Conservation (phyloP, 2,888 invertebrate genomes). For the Drosophila pegasa region DNA sequence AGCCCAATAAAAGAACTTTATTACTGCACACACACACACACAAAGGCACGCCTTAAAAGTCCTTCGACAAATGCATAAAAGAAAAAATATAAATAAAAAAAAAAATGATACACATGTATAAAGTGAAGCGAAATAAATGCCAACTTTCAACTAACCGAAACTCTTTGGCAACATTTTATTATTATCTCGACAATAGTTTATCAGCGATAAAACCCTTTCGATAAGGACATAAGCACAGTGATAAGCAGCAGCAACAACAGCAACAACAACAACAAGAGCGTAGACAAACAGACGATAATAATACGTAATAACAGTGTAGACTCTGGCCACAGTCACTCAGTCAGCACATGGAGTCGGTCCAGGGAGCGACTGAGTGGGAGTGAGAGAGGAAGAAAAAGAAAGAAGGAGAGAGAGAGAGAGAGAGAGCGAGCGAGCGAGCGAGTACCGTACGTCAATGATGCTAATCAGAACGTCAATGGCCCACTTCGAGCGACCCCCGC, state of each 20-base stretch:
- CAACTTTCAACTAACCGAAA: constrained; percentile 47
- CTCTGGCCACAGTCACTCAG: constrained; percentile 39
- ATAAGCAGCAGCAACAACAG: constrained; percentile 53
- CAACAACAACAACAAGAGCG: constrained; percentile 35
- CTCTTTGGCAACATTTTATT: constrained; percentile 58
- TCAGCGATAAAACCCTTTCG: constrained; percentile 71
- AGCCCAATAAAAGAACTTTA: not conserved
- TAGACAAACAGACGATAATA: constrained; percentile 77
- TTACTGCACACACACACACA: not conserved
- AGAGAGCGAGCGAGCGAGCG: not conserved
- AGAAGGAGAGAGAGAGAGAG: not conserved
- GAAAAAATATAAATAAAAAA: constrained; percentile 21
- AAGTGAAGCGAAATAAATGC: not conserved
- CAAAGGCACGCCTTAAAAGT: not conserved
- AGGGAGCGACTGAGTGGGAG: constrained; percentile 37
- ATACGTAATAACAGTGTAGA: constrained; percentile 69
- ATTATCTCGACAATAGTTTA: constrained; percentile 75
- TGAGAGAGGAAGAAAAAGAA: not conserved
- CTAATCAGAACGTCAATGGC: constrained; percentile 64
- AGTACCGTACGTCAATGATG: constrained; percentile 60
- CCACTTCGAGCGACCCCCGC: constrained; percentile 26
- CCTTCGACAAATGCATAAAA: constrained; percentile 24
- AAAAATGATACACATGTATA: not conserved
- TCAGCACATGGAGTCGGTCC: constrained; percentile 32
- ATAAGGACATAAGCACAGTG: constrained; percentile 74